A percentile compares a stretch with the other conserved stretches of the same genome.
Evolutionary conservation across 1,140 invertebrate species (phyloP).

Genomic region (Rhagoletis pomonella): DNA sequence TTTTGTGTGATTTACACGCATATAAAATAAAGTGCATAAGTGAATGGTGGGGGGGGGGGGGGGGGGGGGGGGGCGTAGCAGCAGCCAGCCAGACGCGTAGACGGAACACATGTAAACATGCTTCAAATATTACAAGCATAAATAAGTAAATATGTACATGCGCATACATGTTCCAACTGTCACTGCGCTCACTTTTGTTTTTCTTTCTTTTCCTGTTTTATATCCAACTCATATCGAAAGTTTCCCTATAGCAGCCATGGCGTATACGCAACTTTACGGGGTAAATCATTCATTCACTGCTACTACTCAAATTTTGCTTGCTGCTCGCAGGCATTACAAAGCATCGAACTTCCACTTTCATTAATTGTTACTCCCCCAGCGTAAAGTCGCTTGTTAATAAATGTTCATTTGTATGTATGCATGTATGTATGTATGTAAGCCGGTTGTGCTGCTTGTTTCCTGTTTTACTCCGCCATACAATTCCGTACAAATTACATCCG

Average conservation of each 20-base stretch:
- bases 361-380: not conserved
- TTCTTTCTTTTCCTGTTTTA: not conserved
- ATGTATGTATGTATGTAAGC: not conserved
- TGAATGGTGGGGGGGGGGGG: not conserved
- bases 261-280: not conserved
- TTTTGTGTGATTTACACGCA: conserved; percentile 38
- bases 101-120: not conserved
- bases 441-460: not conserved
- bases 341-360: not conserved
- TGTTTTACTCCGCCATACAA: not conserved
- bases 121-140: not conserved
- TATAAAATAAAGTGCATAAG: conserved; percentile 30
- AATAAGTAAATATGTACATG: not conserved
- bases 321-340: not conserved
- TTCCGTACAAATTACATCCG: conserved; percentile 17
- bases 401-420: not conserved
- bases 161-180: not conserved
- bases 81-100: not conserved
- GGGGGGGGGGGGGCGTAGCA: not conserved
- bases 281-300: not conserved
- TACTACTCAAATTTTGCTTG: not conserved
- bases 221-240: not conserved
- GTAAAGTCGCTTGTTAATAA: not conserved
- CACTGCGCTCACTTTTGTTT: not conserved
- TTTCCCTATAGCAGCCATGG: not conserved